Evolutionary conservation across 1,140 invertebrate genomes (phyloP), one percentile per base, ranked within the genome.

Genomic region (Dufourea novaeangliae): DNA sequence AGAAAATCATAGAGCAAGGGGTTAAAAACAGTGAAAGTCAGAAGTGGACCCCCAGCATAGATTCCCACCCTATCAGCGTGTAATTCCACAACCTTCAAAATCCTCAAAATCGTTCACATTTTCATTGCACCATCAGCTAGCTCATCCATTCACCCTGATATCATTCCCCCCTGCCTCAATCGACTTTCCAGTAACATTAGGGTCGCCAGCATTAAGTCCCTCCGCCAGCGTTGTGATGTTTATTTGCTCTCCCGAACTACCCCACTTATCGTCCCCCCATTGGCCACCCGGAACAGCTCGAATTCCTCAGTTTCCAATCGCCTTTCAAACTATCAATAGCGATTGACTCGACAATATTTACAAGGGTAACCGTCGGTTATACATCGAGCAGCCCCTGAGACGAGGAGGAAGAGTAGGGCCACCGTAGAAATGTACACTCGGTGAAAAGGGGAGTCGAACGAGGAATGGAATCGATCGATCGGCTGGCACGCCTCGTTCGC

Each of bases 261-360:
- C 54, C 25, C 22, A 25, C 12, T 56, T 56, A 56, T 29, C 25
- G 11, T 11, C 8, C 11, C 27, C 0, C 5, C 25, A 12, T 32
- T 17, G 1, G 1, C 1, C 44, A n/a, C 44, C 17, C 12, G 12
- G 8, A 54, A 56, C 7, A 22, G 10, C 22, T 56, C 27, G 12
- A 29, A 25, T 32, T 32, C 54, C 54, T 17, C 52, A 25, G 22
- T 27, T 25, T 54, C 25, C 52, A n/a, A 50, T 50, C 14, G 25
- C 54, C 32, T 17, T 32, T 32, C 54, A 29, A 32, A 57, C 54
- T 57, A 57, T 57, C 54, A 29, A 57, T 32, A 17, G 27, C 27
- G n/a, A 27, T 29, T 27, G 54, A 57, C 32, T 32, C 54, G 27
- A 32, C 27, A 57, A 57, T 57, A 57, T 57, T 57, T 57, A 57